phyloP scores from a whole-genome alignment of 1,140 invertebrate species.

The Pollicipes pollicipes region DNA sequence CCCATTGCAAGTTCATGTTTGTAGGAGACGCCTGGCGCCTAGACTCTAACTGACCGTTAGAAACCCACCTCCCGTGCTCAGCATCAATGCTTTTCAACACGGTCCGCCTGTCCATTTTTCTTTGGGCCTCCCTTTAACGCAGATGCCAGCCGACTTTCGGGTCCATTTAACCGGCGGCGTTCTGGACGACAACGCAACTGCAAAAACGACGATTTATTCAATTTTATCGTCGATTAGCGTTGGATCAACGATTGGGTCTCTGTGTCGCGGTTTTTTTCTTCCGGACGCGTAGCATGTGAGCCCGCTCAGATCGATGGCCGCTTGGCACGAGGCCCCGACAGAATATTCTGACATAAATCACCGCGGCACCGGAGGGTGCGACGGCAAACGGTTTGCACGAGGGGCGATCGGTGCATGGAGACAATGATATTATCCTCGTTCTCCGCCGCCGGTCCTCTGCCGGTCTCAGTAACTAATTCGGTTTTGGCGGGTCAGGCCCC shows the following conservation, averaged over 20 bases:
- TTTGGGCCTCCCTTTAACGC: neutral
- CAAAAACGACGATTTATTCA: slow-evolving; percentile 1
- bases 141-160: neutral
- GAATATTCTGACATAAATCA: neutral
- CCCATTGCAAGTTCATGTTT: too few species aligned
- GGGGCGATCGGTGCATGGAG: too few species aligned
- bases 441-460: too few species aligned
- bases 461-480: too few species aligned
- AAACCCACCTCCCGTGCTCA: too few species aligned
- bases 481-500: too few species aligned
- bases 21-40: too few species aligned
- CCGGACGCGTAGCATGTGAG: neutral
- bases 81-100: too few species aligned
- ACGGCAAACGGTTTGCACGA: neutral
- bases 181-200: neutral
- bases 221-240: neutral
- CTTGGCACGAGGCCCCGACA: neutral
- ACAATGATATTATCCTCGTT: too few species aligned
- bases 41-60: too few species aligned
- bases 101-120: neutral
- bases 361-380: too few species aligned
- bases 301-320: neutral
- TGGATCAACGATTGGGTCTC: neutral
- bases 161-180: neutral
- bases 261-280: neutral